phyloP scores from a whole-genome alignment of 2,888 invertebrate species.

The Kryphioiulus occultus region DNA sequence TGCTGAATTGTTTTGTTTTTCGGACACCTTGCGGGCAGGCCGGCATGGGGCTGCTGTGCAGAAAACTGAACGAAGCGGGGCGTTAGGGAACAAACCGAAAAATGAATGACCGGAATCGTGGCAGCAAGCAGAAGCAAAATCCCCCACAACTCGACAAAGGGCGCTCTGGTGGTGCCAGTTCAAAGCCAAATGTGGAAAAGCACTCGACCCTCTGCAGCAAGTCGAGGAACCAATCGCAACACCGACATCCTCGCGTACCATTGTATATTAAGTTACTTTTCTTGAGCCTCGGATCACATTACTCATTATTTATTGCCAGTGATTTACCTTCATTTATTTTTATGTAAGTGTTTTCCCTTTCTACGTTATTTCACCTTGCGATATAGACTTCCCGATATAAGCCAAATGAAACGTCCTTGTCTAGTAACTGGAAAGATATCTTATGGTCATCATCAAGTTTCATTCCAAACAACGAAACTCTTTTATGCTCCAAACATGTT shows the following conservation, averaged over 20 bases:
- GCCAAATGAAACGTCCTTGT: background rate
- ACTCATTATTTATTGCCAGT: constrained; percentile 51
- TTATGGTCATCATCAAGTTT: background rate
- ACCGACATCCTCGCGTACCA: constrained; percentile 26
- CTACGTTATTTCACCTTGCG: background rate
- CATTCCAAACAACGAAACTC: constrained; percentile 13
- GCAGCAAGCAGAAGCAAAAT: constrained; percentile 38
- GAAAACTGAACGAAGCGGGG: constrained; percentile 11
- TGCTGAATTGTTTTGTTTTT: constrained; percentile 36
- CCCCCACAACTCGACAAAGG: background rate
- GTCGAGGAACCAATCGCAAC: constrained; percentile 27
- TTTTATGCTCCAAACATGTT: background rate
- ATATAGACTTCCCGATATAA: background rate
- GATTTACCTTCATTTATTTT: constrained; percentile 46
- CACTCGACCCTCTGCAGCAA: background rate
- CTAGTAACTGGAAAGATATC: background rate
- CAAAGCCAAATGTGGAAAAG: constrained; percentile 27
- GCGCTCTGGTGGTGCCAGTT: background rate
- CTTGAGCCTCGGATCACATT: constrained; percentile 41
- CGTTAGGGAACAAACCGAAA: constrained; percentile 26
- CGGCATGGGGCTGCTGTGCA: background rate
- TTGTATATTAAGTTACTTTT: constrained; percentile 46
- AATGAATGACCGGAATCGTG: constrained; percentile 31
- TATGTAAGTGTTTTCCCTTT: constrained; percentile 35
- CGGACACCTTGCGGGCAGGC: background rate